phyloP scores from a whole-genome alignment of 2,888 invertebrate genomes.

The Drosophila cognata region DNA sequence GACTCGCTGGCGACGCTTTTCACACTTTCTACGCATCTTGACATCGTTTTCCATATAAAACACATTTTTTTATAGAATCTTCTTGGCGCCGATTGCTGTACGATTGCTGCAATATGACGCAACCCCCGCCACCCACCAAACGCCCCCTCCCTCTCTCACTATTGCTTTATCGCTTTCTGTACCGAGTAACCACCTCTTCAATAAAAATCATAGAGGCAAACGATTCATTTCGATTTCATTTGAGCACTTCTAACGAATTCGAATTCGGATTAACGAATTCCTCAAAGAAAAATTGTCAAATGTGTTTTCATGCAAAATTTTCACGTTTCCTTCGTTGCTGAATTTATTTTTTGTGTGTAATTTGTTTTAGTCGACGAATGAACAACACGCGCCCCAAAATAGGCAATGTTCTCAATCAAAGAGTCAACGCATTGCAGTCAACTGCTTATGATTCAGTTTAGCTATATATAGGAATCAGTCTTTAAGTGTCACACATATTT shows the following conservation, averaged over 20 bases:
- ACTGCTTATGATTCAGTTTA: conserved; percentile 43
- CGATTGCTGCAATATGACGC: conserved; percentile 62
- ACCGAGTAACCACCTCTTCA: conserved; percentile 7
- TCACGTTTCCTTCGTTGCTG: neutral
- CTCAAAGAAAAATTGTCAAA: conserved; percentile 44
- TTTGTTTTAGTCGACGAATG: conserved; percentile 39
- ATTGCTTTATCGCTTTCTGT: neutral
- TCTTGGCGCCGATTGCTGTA: conserved; percentile 69
- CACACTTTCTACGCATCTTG: conserved; percentile 62
- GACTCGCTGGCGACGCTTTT: conserved; percentile 64
- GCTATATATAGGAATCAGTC: conserved; percentile 17
- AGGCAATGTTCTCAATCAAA: conserved; percentile 62
- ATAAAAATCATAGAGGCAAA: conserved; percentile 12
- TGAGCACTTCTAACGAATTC: neutral
- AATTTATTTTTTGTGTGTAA: conserved; percentile 19
- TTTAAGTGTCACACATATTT: conserved; percentile 1
- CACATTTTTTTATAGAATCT: conserved; percentile 67
- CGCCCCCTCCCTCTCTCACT: neutral
- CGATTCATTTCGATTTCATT: conserved; percentile 64
- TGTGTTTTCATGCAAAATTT: conserved; percentile 26
- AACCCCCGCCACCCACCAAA: conserved; percentile 19
- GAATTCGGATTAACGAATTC: conserved; percentile 46
- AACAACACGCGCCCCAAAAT: conserved; percentile 63
- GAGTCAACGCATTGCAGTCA: conserved; percentile 7
- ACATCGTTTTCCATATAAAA: conserved; percentile 62